Evolutionary conservation across 2,888 invertebrate species (phyloP).

Genomic region (Tachina grossa): DNA sequence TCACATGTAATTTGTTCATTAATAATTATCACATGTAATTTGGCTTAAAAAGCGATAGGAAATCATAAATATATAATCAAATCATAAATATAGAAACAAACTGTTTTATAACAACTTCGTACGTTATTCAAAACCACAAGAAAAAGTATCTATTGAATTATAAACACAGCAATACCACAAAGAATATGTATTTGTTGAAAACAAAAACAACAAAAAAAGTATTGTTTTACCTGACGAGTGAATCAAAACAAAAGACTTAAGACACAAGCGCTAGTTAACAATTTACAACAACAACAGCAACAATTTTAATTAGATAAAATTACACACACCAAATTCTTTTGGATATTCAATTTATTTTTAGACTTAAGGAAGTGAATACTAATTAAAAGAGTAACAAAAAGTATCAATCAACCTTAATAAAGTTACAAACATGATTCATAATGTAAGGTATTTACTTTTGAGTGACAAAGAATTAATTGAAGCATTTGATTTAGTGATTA

Average conservation of each 20-base stretch:
- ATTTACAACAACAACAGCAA: not conserved
- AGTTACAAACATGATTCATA: constrained; percentile 48
- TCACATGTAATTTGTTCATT: too few relatives aligned
- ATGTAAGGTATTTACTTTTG: constrained; percentile 26
- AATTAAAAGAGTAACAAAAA: not conserved
- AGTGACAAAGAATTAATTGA: not conserved
- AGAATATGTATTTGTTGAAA: not conserved
- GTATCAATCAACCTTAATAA: constrained; percentile 28
- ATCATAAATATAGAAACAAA: too few relatives aligned
- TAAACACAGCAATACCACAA: not conserved
- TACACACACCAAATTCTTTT: constrained; percentile 20
- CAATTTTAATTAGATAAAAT: constrained; percentile 43
- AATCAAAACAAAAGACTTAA: constrained; percentile 57
- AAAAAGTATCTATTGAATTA: constrained; percentile 23
- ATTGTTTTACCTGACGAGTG: constrained; percentile 20
- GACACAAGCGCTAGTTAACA: constrained; percentile 21
- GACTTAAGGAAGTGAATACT: constrained; percentile 39
- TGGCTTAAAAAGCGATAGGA: too few relatives aligned
- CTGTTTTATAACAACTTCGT: not conserved
- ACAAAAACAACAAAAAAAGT: constrained; percentile 1
- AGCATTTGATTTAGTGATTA: constrained; percentile 24
- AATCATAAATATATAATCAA: too few relatives aligned
- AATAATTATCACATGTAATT: too few relatives aligned
- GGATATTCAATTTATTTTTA: constrained; percentile 31
- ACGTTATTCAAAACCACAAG: constrained; percentile 5